Conservation (phyloP, 2,888 invertebrate genomes). For the Endomychus coccineus region DNA sequence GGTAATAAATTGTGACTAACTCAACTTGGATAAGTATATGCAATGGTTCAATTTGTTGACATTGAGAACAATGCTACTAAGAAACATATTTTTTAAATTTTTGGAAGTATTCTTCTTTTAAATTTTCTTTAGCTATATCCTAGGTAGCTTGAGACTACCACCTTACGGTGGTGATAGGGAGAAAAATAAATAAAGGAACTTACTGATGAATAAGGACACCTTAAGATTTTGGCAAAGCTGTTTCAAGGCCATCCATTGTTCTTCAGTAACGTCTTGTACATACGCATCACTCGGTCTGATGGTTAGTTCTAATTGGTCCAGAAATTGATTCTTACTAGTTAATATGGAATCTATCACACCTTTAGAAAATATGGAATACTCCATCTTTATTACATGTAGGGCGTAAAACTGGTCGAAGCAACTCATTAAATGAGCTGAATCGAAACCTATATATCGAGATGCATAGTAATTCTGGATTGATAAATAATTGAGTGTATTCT, state of each 20-base stretch:
- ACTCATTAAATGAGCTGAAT: constrained; percentile 26
- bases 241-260: constrained; percentile 42
- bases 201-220: constrained; percentile 34
- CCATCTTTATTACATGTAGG: constrained; percentile 41
- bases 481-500: constrained; percentile 37
- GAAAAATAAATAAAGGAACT: constrained; percentile 12
- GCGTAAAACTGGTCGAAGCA: constrained; percentile 39
- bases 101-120: too few species aligned
- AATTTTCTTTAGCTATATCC: too few species aligned
- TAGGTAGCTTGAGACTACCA: too few species aligned
- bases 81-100: too few species aligned
- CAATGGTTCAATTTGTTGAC: too few species aligned
- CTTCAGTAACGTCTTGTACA: constrained; percentile 39
- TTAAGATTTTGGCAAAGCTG: constrained; percentile 40
- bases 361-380: constrained; percentile 45
- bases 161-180: too few species aligned
- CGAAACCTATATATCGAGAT: constrained; percentile 38
- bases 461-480: constrained; percentile 44
- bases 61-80: too few species aligned
- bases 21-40: too few species aligned
- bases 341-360: constrained; percentile 41
- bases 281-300: constrained; percentile 43
- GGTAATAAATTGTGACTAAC: too few species aligned
- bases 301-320: constrained; percentile 40
- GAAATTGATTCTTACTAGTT: constrained; percentile 35